Evolutionary conservation across 2,797 vertebrate genomes (phyloP).

Genomic region (Vultur gryphus): DNA sequence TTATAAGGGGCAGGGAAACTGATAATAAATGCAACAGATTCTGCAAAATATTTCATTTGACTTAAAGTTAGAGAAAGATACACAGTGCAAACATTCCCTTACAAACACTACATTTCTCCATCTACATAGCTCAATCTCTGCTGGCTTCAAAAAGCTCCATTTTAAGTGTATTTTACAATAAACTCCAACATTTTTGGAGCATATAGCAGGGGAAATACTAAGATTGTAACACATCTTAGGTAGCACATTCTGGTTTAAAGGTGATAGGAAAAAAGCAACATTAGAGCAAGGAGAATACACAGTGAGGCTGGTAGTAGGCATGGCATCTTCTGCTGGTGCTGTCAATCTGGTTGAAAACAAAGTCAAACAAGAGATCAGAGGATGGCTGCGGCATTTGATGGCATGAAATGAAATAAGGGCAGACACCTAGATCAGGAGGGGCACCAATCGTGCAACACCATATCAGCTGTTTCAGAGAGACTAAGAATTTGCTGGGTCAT

Average conservation of each 20-base stretch:
- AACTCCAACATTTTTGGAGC: background rate
- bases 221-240: background rate
- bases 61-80: background rate
- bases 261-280: background rate
- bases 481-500: background rate
- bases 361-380: background rate
- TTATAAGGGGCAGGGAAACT: background rate
- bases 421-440: background rate
- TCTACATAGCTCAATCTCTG: background rate
- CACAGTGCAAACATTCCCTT: background rate
- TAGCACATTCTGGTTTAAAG: background rate
- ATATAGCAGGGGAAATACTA: background rate
- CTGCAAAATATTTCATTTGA: background rate
- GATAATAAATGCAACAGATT: background rate
- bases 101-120: background rate
- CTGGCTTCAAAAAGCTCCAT: background rate
- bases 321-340: background rate
- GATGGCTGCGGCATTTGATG: background rate
- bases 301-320: background rate
- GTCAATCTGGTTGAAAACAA: background rate
- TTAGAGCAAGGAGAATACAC: background rate
- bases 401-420: background rate
- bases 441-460: accelerated
- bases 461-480: background rate
- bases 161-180: background rate